Percentiles rank a stretch among this genome's conserved stretches.
Conservation (phyloP, 2,797 vertebrate species). For the Tragopan temminckii region DNA sequence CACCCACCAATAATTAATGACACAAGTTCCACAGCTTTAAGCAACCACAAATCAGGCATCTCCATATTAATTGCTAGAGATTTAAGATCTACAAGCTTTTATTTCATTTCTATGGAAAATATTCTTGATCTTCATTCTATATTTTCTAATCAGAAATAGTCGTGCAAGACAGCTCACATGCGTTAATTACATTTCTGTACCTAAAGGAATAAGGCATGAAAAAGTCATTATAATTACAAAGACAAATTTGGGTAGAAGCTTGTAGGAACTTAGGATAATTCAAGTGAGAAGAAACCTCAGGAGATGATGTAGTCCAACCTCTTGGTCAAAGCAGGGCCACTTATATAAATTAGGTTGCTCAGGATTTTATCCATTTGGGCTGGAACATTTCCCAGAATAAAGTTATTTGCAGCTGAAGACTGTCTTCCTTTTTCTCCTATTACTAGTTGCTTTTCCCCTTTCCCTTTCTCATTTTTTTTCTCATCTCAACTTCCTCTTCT, state of each 20-base stretch:
- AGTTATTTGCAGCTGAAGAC: neutral
- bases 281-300: neutral
- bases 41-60: neutral
- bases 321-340: neutral
- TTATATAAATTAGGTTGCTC: neutral
- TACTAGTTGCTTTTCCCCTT: neutral
- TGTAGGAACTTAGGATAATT: neutral
- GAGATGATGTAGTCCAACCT: neutral
- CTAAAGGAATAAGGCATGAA: neutral
- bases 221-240: neutral
- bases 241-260: neutral
- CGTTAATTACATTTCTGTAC: neutral
- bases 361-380: neutral
- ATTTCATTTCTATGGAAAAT: neutral
- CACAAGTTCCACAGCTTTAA: conserved; percentile 13
- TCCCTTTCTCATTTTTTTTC: neutral
- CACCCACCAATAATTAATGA: conserved; percentile 30
- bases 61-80: conserved; percentile 10
- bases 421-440: neutral
- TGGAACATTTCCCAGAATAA: neutral
- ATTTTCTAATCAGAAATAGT: neutral
- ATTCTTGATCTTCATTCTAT: neutral
- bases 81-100: neutral
- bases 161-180: neutral
- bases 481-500: neutral